Evolutionary conservation across 1,140 invertebrate genomes (phyloP).

Genomic region (Carcinoscorpius rotundicauda): DNA sequence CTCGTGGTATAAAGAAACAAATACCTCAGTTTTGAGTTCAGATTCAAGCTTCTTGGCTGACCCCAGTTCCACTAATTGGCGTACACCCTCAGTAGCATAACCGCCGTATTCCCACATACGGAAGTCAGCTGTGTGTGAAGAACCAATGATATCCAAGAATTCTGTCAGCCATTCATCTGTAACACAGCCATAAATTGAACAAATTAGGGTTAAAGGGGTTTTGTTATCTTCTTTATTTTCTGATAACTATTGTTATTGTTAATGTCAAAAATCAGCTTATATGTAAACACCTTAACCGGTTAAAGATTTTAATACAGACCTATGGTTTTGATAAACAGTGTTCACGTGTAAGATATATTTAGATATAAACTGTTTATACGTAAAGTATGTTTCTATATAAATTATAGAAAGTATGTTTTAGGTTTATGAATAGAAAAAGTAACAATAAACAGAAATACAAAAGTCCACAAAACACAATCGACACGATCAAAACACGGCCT

Average conservation of each 20-base stretch:
- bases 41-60: conserved; percentile 37
- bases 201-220: background rate
- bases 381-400: no score
- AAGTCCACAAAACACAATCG: no score
- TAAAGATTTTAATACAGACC: no score
- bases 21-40: conserved; percentile 37
- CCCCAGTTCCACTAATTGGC: conserved; percentile 43
- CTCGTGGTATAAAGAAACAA: background rate
- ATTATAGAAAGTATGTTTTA: no score
- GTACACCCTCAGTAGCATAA: conserved; percentile 38
- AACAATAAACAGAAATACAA: no score
- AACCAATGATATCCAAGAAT: conserved; percentile 44
- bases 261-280: no score
- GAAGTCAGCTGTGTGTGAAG: conserved; percentile 37
- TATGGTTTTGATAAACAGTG: no score
- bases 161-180: conserved; percentile 38
- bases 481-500: no score
- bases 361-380: no score
- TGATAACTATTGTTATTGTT: no score
- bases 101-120: conserved; percentile 39
- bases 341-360: no score
- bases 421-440: no score
- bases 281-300: background rate
- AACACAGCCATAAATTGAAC: conserved; percentile 8
- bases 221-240: background rate